Evolutionary conservation across 2,888 invertebrate genomes (phyloP).

Genomic region (Dryococelus australis): DNA sequence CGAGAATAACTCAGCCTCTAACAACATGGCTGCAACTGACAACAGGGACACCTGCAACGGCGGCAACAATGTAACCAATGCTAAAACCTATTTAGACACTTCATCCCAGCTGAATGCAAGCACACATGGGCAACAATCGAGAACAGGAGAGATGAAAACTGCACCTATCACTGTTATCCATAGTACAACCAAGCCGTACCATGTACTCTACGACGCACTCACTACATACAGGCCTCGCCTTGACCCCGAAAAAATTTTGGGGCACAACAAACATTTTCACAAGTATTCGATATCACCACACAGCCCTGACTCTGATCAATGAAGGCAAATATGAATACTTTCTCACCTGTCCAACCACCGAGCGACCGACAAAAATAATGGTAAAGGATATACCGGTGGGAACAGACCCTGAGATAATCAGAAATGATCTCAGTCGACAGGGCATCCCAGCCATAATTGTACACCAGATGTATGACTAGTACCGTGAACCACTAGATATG

Average conservation of each 20-base stretch:
- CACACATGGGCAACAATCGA: too few species aligned
- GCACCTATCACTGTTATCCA: not conserved
- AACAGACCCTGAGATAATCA: not conserved
- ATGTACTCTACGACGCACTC: not conserved
- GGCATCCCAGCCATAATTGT: not conserved
- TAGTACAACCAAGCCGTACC: not conserved
- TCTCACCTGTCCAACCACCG: not conserved
- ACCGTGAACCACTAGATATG: not conserved
- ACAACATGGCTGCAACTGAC: too few species aligned
- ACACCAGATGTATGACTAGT: not conserved
- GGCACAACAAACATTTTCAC: not conserved
- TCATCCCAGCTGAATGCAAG: too few species aligned
- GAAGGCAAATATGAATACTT: not conserved
- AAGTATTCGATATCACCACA: not conserved
- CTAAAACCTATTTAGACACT: too few species aligned
- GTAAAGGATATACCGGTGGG: not conserved
- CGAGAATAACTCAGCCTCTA: too few species aligned
- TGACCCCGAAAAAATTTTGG: not conserved
- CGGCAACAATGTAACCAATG: too few species aligned
- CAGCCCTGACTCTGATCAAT: not conserved
- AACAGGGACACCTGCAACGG: too few species aligned
- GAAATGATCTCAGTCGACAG: too few species aligned
- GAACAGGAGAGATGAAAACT: too few species aligned
- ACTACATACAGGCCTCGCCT: not conserved
- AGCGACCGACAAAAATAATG: not conserved